Conservation (phyloP, 2,888 invertebrate genomes). For the Anoplius nigerrimus region DNA sequence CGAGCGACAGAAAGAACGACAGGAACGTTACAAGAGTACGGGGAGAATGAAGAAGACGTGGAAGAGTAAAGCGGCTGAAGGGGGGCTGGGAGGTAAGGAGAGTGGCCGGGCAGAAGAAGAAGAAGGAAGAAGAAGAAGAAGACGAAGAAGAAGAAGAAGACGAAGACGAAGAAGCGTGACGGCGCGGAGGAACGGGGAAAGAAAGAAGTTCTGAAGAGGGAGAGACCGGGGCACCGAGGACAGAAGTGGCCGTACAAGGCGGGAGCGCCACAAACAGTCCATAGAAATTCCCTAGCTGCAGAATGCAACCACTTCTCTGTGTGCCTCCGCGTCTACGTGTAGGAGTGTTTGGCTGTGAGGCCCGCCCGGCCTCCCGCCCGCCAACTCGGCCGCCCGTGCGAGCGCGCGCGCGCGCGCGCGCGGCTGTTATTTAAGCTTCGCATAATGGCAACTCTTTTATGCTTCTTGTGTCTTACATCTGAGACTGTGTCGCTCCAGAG, state of each 20-base stretch:
- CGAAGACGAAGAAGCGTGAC: conserved; percentile 12
- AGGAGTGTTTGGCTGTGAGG: not conserved
- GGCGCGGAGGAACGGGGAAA: conserved; percentile 36
- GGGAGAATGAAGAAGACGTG: conserved; percentile 24
- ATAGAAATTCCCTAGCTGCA: conserved; percentile 54
- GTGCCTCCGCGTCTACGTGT: conserved; percentile 7
- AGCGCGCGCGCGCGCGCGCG: conserved; percentile 41
- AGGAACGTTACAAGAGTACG: conserved; percentile 14
- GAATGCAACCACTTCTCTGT: conserved; percentile 50
- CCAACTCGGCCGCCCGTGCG: conserved; percentile 37
- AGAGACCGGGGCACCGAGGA: conserved; percentile 47
- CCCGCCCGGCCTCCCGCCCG: not conserved
- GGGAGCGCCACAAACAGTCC: conserved; percentile 61
- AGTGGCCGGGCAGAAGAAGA: too few relatives aligned
- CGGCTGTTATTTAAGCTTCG: conserved; percentile 73
- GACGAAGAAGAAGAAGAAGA: conserved; percentile 1
- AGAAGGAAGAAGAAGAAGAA: too few relatives aligned
- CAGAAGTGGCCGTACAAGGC: conserved; percentile 57
- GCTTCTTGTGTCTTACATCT: conserved; percentile 71
- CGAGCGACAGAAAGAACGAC: conserved; percentile 4
- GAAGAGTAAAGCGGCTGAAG: conserved; percentile 31
- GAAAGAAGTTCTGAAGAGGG: conserved; percentile 44
- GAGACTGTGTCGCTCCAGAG: conserved; percentile 68
- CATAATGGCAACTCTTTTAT: conserved; percentile 73
- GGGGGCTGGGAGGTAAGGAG: conserved; percentile 1